Base-by-base conservation (phyloP, 2,113 vertebrate genomes). In the Nesospiza acunhae region DNA sequence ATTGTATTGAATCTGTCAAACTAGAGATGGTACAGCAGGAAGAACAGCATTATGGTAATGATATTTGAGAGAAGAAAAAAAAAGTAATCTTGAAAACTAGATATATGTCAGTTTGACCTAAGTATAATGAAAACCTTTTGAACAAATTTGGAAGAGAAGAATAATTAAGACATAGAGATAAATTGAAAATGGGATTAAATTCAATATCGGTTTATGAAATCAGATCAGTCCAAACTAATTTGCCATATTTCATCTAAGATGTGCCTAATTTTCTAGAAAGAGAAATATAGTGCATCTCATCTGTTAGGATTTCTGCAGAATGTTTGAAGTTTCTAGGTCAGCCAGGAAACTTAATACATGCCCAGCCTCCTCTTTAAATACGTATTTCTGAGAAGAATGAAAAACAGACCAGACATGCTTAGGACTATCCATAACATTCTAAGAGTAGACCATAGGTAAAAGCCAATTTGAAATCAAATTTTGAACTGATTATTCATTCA, bases 121-220 rank as follows among this genome's bases (percentile, higher is more conserved):
- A 87, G 53, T 66, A 37, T 87, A 76, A 93, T 82, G 59, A 93
- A 88, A 85, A 66, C 3, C 49, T 85, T 91, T 80, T 50, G 78
- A 88, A 68, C 28, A 86, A 58, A 80, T 66, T 73, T 90, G n/a
- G 58, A 92, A 69, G 13, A 66, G 30, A 80, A 94, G 39, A 84
- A 75, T 85, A 91, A 85, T 83, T 94, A 94, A 80, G 59, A 64
- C 53, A 42, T 35, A 30, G 67, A 85, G 53, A 90, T 66, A 94
- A 92, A 90, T 80, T 50, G 72, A 66, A 92, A 83, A 88, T 59
- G 14, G 4, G 26, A 77, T 85, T 83, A 86, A 92, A 76, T 69
- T 56, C 26, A 77, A 46, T 85, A 80, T 83, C 46, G 2, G 59
- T 93, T 93, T 88, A 73, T 88, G 66, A 76, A 88, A 88, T 77